These are phyloP conservation scores for Busseola fusca DNA, from an alignment of 2,888 invertebrate genomes.

Conservation along the genomic window DNA sequence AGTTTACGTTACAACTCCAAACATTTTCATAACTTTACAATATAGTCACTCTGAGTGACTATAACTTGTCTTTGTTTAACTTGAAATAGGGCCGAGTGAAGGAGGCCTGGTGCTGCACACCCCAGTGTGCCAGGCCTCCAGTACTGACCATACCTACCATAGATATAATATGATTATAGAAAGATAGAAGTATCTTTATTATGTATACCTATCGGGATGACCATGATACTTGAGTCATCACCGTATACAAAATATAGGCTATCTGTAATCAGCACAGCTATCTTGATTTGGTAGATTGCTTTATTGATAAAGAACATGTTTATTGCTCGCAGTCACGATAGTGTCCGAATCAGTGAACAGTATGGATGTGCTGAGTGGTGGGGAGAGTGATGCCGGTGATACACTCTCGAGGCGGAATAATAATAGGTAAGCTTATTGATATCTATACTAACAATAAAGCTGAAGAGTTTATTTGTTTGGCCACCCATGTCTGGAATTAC, in stretches of 20 bases:
- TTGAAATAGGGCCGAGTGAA: no score
- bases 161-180: background rate
- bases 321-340: conserved; percentile 73
- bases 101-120: no score
- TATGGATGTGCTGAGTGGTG: conserved; percentile 87
- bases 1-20: no score
- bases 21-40: no score
- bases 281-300: conserved; percentile 36
- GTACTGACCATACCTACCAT: no score
- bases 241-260: background rate
- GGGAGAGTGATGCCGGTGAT: conserved; percentile 85
- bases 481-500: no score
- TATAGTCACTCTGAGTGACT: no score
- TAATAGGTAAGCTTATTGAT: conserved; percentile 77
- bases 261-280: conserved; percentile 23
- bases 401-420: conserved; percentile 84
- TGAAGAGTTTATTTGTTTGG: no score
- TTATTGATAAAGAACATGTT: conserved; percentile 10
- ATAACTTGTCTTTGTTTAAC: no score
- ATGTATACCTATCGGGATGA: background rate
- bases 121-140: no score
- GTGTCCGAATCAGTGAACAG: conserved; percentile 85
- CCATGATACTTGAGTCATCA: conserved; percentile 14
- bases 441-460: no score
- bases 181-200: background rate